Conservation (phyloP, 1,140 invertebrate genomes). For the Triops cancriformis region DNA sequence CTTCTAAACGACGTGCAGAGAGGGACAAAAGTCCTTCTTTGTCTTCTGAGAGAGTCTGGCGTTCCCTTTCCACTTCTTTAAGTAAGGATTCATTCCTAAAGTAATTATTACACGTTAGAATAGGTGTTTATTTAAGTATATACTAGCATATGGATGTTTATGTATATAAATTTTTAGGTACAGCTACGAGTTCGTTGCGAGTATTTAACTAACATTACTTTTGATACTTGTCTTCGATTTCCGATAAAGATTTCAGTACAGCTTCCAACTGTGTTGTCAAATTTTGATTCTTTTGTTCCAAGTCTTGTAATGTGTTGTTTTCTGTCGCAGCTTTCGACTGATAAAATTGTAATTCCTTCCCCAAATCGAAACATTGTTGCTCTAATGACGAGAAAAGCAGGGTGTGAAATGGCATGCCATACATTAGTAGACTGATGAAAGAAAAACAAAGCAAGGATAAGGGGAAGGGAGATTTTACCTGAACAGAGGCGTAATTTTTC, state of each 20-base stretch:
- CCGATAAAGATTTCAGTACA: not conserved
- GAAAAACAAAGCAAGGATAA: not conserved
- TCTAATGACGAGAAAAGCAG: constrained; percentile 33
- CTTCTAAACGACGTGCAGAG: constrained; percentile 21
- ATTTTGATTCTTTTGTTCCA: constrained; percentile 17
- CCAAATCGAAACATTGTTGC: constrained; percentile 40
- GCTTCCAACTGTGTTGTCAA: constrained; percentile 1
- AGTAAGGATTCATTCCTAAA: constrained; percentile 20
- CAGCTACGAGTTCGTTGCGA: too few species aligned
- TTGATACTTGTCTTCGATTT: constrained; percentile 15
- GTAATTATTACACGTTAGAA: not conserved
- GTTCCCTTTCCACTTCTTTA: constrained; percentile 33
- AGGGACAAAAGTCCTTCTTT: constrained; percentile 25
- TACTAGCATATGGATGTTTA: not conserved
- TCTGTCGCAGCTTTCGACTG: constrained; percentile 35
- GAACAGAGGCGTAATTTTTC: not conserved
- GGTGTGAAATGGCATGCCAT: too few species aligned
- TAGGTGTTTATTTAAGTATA: not conserved
- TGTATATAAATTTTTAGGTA: too few species aligned
- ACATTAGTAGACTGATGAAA: not conserved
- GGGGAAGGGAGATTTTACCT: not conserved
- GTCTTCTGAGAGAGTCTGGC: constrained; percentile 34
- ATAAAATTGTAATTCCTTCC: constrained; percentile 35
- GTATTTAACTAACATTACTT: constrained; percentile 9
- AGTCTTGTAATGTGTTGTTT: constrained; percentile 25